Base-by-base conservation (phyloP, 1,140 invertebrate species). In the Ceratina japonica region DNA sequence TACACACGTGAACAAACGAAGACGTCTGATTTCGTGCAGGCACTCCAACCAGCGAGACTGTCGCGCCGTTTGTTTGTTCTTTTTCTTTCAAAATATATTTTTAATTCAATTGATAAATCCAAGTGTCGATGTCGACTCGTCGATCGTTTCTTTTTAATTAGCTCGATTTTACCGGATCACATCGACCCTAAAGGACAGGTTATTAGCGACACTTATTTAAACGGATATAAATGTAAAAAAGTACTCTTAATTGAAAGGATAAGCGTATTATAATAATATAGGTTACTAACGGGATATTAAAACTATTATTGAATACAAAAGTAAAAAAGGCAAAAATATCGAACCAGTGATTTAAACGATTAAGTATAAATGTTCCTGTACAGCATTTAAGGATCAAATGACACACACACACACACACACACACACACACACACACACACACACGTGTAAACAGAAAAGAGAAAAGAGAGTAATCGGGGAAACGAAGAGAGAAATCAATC, bases 331-430 rank as follows among this genome's bases (percentile, higher is more conserved):
- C 13, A 64, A 64, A 81, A 64, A 79, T 22, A 85, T 64, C 73
- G 68, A 85, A 76, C 63, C 68, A 82, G 63, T 69, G 81, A 88
- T 90, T 89, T 54, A 87, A 87, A 88, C 56, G 85, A 75, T 83
- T 88, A 90, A 88, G 89, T 91, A 69, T 59, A 90, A 92, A 93
- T 92, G 92, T 93, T 93, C 92, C 92, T 93, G 90, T 91, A 92
- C 92, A 92, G 91, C 92, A 92, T 92, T 92, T 92, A 93, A 92
- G 89, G 91, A 93, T 93, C 91, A 92, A 92, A 92, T 82, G 87
- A 90, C 85, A 90, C 87, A 89, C 82, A 89, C 88, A 88, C 90
- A 87, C 82, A 89, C 58, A 74, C 54, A 71, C n/a, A 69, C 51
- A 56, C 10, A 90, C 85, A 90, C 87, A 89, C 82, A 89, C 88